Evolutionary conservation across 92 coral and sea anemone genomes (phyloP), one percentile per base, ranked within the genome.

Genomic region (Epizoanthus ramosus): DNA sequence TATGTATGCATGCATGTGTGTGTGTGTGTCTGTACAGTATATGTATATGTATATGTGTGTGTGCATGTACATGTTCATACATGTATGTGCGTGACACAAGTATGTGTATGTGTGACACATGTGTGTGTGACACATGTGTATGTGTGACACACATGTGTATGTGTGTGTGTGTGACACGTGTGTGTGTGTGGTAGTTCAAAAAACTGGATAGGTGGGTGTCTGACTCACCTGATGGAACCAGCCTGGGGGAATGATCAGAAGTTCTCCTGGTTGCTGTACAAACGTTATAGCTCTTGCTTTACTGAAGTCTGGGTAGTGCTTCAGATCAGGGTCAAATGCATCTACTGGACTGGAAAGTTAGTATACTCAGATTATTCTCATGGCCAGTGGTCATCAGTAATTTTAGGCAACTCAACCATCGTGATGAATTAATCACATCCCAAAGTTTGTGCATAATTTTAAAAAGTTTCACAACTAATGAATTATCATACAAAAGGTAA

Each of bases 161-260:
- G 19, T 58, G 1, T 59, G 12, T 63, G 68, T 63, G 28, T 23
- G 39, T 63, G 14, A 18, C 3, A 5, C 8, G 35, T 33, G 28
- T 33, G 68, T 63, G 37, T 63, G 68, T 8, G 1, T 63, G 68
- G 12, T 23, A n/a, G n/a, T n/a, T n/a, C n/a, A n/a, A 2, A 3
- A 9, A 63, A 2, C 21, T 5, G 1, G 14, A 63, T 12, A 17
- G 16, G 9, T 24, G 69, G 28, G 39, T 64, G 39, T 65, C n/a
- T 21, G 35, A 24, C 83, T 15, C 25, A 94, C 98, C 91, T 94
- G 98, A 37, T 94, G 98, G 75, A 94, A 94, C 98, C 98, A 94
- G 65, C 98, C 98, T 3, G 98, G 87, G 0, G 98, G 98, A 23
- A 94, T 94, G 19, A 94, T 86, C 58, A 94, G 87, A 41, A 94